Base-by-base conservation (phyloP, 2,888 invertebrate genomes). In the Thymelicus sylvestris region DNA sequence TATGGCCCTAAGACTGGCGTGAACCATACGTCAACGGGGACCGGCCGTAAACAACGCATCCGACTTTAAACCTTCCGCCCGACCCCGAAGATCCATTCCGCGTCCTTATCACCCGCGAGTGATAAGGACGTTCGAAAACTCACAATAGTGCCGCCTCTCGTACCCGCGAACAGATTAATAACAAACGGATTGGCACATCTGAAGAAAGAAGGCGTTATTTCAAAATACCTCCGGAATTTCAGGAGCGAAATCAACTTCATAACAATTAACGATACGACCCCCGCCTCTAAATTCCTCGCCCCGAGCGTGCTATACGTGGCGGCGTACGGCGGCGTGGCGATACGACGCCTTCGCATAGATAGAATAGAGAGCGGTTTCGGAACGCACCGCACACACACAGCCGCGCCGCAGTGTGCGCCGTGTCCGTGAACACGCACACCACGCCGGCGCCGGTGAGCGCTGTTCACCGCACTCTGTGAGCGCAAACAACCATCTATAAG, bases 401-500 rank as follows among this genome's bases (percentile, higher is more conserved):
- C 88, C 89, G 81, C 72, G 80, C 65, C 70, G 8, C 66, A 70
- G 76, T 80, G 89, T 86, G 88, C 80, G 74, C 15, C 64, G 80
- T 77, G 74, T 74, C 77, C 81, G 83, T 80, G 83, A 78, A 77
- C 89, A 79, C 91, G 78, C 93, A 92, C 93, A 93, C 93, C 80
- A 78, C 52, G 83, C 73, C 80, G 82, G 75, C 82, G 88, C 91
- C 93, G 93, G 93, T 92, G 93, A 93, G 93, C 93, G 93, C 93
- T 93, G 93, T 93, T 93, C 93, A 93, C 93, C 93, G 93, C 93
- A 93, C 93, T 93, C 93, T 93, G 93, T 93, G 93, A 93, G 93
- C 93, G 93, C 93, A 93, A 93, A 93, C 93, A 93, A 93, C 93
- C 93, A 93, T 93, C 93, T 93, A 93, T 93, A 93, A 93, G 93